Evolutionary conservation across 2,797 vertebrate genomes (phyloP), one percentile per base, ranked within the genome.

Genomic region (Enteromius mattozi): DNA sequence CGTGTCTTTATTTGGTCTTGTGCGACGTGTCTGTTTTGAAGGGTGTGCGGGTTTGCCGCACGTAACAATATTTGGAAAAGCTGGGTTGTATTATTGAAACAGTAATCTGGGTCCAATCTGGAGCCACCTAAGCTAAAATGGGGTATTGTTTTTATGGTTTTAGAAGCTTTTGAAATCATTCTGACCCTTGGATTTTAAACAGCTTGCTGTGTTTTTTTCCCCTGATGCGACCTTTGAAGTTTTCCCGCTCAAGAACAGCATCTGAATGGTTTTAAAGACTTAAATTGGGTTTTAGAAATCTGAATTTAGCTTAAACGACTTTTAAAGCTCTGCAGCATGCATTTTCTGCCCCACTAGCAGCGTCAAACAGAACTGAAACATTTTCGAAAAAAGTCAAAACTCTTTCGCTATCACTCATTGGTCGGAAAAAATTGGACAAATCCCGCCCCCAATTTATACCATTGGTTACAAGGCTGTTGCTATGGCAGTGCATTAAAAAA

Each of bases 31-130:
- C 37, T 72, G 19, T 42, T 63, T 49, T 63, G 49, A 59, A 80
- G 68, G 68, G 61, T 77, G 74, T 68, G 27, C 3, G 17, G 71
- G 47, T 42, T 66, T 78, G 59, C 85, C 24, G 81, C 65, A 24
- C 47, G 2, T 45, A 63, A 66, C 65, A 49, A 27, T 85, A 70
- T 85, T 83, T 80, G 24, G 75, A 51, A 86, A 82, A 82, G 66
- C 54, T 19, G 47, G 61, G 66, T 42, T 24, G 56, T 42, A 81
- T 56, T 70, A 70, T 70, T 9, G 35, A 17, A 42, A 65, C 2
- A 0, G 42, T 51, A 82, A 82, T 82, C 70, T 75, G 42, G 54
- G 13, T 9, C 13, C 74, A 74, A 81, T 81, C 80, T 81, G 37
- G 24, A 47, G 59, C 35, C 49, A 76, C n/a, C 49, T 56, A 56